phyloP scores from a whole-genome alignment of 2,888 invertebrate species.

The Scaptodrosophila latifasciaeformis region DNA sequence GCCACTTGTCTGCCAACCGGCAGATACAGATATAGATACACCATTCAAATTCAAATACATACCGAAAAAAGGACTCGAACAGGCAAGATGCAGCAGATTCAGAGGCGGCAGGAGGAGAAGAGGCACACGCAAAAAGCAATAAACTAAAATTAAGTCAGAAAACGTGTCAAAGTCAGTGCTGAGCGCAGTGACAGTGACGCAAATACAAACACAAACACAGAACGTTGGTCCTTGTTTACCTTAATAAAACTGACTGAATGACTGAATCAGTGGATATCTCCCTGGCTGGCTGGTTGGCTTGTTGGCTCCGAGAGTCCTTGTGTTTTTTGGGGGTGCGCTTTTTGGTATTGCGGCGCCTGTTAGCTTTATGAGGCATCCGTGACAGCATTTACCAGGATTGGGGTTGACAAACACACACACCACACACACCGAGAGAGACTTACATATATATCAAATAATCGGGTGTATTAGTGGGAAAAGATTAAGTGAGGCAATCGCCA shows the following conservation, averaged over 20 bases:
- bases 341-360: too few species aligned
- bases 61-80: neutral
- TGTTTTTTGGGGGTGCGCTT: too few species aligned
- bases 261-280: too few species aligned
- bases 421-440: constrained; percentile 27
- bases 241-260: constrained; percentile 40
- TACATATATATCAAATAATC: neutral
- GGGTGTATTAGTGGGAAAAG: too few species aligned
- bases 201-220: constrained; percentile 63
- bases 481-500: too few species aligned
- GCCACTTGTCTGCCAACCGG: constrained; percentile 40
- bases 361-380: too few species aligned
- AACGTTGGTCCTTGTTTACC: constrained; percentile 61
- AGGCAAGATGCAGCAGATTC: too few species aligned
- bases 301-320: too few species aligned
- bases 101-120: constrained; percentile 1
- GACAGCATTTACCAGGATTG: too few species aligned
- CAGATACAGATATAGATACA: constrained; percentile 36
- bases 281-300: too few species aligned
- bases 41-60: constrained; percentile 18
- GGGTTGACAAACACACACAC: constrained; percentile 37
- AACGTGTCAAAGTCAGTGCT: constrained; percentile 74
- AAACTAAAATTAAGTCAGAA: constrained; percentile 71
- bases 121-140: constrained; percentile 57
- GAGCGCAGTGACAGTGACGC: constrained; percentile 63